Evolutionary conservation across 2,113 vertebrate species (phyloP), one percentile per base, ranked within the genome.

Genomic region (Pangasianodon hypophthalmus): DNA sequence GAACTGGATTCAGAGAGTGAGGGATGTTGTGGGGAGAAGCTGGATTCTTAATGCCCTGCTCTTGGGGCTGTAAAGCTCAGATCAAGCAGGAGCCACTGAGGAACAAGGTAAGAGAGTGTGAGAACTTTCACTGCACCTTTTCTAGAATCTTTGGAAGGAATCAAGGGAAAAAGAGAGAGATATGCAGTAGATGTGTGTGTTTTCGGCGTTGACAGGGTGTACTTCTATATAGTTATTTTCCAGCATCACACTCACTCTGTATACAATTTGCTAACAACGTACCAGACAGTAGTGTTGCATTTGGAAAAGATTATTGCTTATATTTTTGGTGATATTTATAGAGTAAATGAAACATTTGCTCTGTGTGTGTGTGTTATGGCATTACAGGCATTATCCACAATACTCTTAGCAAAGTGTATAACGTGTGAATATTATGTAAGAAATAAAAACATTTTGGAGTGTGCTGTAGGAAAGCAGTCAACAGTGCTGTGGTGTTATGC

Each of bases 101-200:
- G 67, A 58, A 50, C 84, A 37, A 77, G 88, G 88, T 89, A 85
- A 54, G 85, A 48, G 56, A 87, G 3, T 9, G 44, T 41, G 62
- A 71, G 60, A 54, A 32, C 19, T 54, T 84, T 18, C 29, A 48
- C 4, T 73, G 46, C 13, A 56, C 3, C 1, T 7, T 54, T 29
- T 37, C 2, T 26, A 29, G 37, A 24, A 79, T 73, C 60, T 54
- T 14, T 71, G 21, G n/a, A 84, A 37, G n/a, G 1, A 77, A 67
- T 26, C 29, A 1, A 52, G 32, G 58, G 58, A n/a, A 62, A 32
- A 26, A 44, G 69, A 19, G 16, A 26, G 37, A 6, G 21, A 18
- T 13, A 16, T n/a, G 32, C n/a, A 19, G 48, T 80, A 29, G 24
- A 54, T 26, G 14, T 75, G 77, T 81, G 48, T 46, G 46, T 52